Evolutionary conservation across 2,113 vertebrate genomes (phyloP), one percentile per base, ranked within the genome.

Genomic region (Hydrolagus affinis): DNA sequence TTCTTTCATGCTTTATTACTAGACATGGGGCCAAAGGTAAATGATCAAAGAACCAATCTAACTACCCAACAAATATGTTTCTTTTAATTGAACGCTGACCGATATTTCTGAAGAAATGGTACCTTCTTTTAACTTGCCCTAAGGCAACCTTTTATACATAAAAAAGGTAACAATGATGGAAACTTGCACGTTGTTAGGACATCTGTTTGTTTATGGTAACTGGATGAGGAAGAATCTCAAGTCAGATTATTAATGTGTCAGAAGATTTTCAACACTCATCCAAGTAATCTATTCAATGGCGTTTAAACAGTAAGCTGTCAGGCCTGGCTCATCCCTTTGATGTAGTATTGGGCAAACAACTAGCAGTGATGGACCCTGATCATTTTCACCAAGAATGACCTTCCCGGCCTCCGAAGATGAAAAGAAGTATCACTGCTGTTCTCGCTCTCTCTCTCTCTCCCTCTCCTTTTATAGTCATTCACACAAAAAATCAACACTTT

Each of bases 241-340:
- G 92, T 96, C 95, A 95, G 86, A 90, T 87, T 91, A 95, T 91
- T 89, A 89, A 90, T 93, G 91, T 94, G 90, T 93, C 62, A 32
- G 78, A 83, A 83, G 78, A 83, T 83, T 83, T 83, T 83, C 92
- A 93, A 94, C 91, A 92, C 89, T 94, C 93, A 91, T 75, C 90
- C 88, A 92, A 89, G 87, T 89, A 86, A 89, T 90, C 90, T 91
- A 88, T 88, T 90, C 86, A 90, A 66, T 85, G 87, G 86, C 87
- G 88, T 87, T 86, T 15, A 88, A 86, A 87, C 86, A 88, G 86
- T 83, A 83, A 83, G 62, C 78, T 83, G 78, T 83, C 78, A 83
- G 90, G 90, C 87, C 87, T 89, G 87, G 88, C 88, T 89, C 87
- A 87, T 90, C 89, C 88, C 91, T 92, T 88, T 88, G 90, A 91